Evolutionary conservation across 2,797 vertebrate genomes (phyloP), one percentile per base, ranked within the genome.

Genomic region (Rhynchonycteris naso): DNA sequence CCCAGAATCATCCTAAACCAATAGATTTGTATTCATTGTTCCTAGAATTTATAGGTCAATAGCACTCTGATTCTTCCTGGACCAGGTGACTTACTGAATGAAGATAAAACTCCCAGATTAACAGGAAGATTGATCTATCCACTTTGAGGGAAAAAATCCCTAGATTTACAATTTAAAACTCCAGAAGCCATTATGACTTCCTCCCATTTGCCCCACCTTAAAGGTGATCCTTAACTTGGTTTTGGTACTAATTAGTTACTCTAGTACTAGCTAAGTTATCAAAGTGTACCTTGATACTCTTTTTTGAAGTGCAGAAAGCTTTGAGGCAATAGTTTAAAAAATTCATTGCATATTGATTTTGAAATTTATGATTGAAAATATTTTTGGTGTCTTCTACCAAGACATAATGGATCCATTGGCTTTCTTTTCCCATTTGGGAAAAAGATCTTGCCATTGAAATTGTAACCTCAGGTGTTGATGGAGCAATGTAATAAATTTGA

Each of bases 51-150:
- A 79, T 21, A 91, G 58, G 38, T 15, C 16, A 61, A 59, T 75
- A 63, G 9, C 21, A 47, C 90, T 89, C 54, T 93, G 28, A 30
- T 83, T 91, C 71, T 88, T 95, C 38, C 33, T 91, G 18, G 56
- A 76, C 22, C 14, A 63, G 52, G 19, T 18, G 10, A 56, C 52
- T 35, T 69, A 69, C 43, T 88, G 52, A 85, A 74, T 84, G 63
- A 82, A 19, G 90, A 95, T 33, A 15, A 90, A 28, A 85, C 30
- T 52, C 43, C 19, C 21, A 85, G 47, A 26, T 82, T 92, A 68
- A 47, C 38, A n/a, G 52, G 65, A 71, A 92, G 8, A 50, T 38
- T 71, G 12, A 88, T 65, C 21, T 95, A 63, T 28, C 18, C 5
- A 30, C 14, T 87, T 78, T 1, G 16, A 14, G 61, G 26, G 19